Evolutionary conservation across 1,140 invertebrate genomes (phyloP), one percentile per base, ranked within the genome.

Genomic region (Magallana ariakensis): DNA sequence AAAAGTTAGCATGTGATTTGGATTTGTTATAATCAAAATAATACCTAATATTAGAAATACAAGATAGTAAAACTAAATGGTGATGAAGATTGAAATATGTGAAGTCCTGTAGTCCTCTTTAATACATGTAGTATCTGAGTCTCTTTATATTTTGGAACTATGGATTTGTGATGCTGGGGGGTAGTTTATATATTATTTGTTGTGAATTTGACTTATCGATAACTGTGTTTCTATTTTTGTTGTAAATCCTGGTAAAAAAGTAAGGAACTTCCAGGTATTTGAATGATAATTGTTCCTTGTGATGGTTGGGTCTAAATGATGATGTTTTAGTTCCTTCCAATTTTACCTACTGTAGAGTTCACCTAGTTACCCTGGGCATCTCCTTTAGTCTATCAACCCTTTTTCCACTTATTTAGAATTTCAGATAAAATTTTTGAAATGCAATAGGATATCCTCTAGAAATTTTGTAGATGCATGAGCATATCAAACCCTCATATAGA

Each of bases 151-250:
- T 75, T 75, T 16, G 66, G 22, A 26, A 75, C 13, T 70, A 22
- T 10, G 19, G 26, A 26, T 26, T 33, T 5, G 13, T 75, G 66
- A 26, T 13, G 15, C 22, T 75, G 22, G 19, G 11, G 22, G 19
- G 22, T 75, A 26, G 15, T 33, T 75, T 9, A 26, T 26, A 33
- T 75, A 22, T 13, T n/a, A n/a, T 75, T 13, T 75, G 19, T 26
- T 19, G n/a, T 70, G 62, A 19, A 26, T 26, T 75, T 75, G 19
- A 26, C 11, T 26, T 75, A n/a, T n/a, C n/a, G n/a, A n/a, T n/a
- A 75, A 75, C 33, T 13, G 11, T 75, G 66, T 26, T 19, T 75
- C 2, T 60, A 75, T 75, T 19, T 75, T 75, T 75, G 66, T 75
- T 75, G 66, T 75, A 75, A 75, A 19, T 75, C 19, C 9, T 75